phyloP scores from a whole-genome alignment of 2,888 invertebrate genomes.

The Lagria hirta region DNA sequence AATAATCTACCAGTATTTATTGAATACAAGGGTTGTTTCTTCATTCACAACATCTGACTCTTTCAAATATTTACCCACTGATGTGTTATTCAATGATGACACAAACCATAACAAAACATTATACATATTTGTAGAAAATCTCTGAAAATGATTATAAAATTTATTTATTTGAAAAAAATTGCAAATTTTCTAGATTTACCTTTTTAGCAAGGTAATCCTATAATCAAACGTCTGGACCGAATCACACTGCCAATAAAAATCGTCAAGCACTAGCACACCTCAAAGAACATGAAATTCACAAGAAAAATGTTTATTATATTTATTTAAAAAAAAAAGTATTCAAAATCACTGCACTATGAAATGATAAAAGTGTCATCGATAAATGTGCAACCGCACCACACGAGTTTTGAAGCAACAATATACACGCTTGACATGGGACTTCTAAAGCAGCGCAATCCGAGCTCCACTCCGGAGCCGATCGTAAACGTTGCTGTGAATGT shows the following conservation, averaged over 20 bases:
- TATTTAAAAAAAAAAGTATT: background rate
- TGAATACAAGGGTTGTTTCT: too few relatives aligned
- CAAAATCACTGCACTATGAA: background rate
- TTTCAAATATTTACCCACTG: too few relatives aligned
- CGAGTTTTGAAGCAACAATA: background rate
- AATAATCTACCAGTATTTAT: too few relatives aligned
- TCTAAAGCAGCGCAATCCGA: background rate
- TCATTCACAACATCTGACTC: too few relatives aligned
- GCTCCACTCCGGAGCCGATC: conserved; percentile 31
- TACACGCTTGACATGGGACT: background rate
- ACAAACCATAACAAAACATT: too few relatives aligned
- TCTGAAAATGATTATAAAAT: too few relatives aligned
- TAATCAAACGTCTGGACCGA: conserved; percentile 2
- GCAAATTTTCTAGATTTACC: too few relatives aligned
- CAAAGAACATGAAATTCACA: conserved; percentile 2
- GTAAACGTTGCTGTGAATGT: conserved; percentile 50
- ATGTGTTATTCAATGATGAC: too few relatives aligned
- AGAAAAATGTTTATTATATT: conserved; percentile 9
- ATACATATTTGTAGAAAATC: too few relatives aligned
- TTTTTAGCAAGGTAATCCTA: conserved; percentile 16
- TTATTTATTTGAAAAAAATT: too few relatives aligned
- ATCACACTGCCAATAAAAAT: conserved; percentile 13
- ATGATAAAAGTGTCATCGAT: too few relatives aligned
- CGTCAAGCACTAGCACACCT: conserved; percentile 11
- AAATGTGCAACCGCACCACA: background rate